Base-by-base conservation (phyloP, 2,888 invertebrate species). In the Chloromyia formosa region DNA sequence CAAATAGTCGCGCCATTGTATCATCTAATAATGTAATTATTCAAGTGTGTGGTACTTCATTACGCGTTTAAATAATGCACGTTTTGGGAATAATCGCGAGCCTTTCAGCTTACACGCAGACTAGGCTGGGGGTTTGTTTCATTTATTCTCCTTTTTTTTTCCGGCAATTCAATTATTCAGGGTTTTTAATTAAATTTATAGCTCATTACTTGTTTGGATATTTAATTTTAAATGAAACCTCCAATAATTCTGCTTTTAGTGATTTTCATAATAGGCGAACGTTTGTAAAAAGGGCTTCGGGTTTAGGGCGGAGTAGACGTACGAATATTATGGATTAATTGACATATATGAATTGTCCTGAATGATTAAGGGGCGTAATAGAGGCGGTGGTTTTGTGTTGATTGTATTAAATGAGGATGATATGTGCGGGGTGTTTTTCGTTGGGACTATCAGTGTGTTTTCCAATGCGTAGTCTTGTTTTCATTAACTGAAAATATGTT, bases 21-120 rank as follows among this genome's bases (percentile, higher is more conserved):
- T 56, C 56, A 56, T 60, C 60, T 60, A 60, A 60, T 60, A 60
- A 60, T 60, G 14, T 23, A 60, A 60, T 60, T 60, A 60, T 60
- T 7, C 60, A 23, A 60, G 23, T 35, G 27, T 7, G 14, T 23
- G 23, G 27, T 14, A 23, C 27, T 35, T 60, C 60, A 60, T 60
- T 60, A 60, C 7, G n/a, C 4, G 10, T 35, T 35, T 35, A 35
- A 4, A 35, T 35, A 35, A 35, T 35, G 14, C 23, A 23, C 60
- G 9, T 23, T n/a, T 23, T 14, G 60, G 60, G 27, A 60, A 23
- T 23, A 60, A 56, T 1, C 2, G 56, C 56, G 20, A 16, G 18
- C 18, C 7, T 16, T 56, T 1, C 20, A 16, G 56, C 20, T 18
- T 56, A 16, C 7, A 16, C n/a, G 20, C 20, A 35, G 7, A 4